Percentiles rank a stretch among this genome's conserved stretches.
phyloP scores from a whole-genome alignment of 1,140 invertebrate species.

The Diprion similis region DNA sequence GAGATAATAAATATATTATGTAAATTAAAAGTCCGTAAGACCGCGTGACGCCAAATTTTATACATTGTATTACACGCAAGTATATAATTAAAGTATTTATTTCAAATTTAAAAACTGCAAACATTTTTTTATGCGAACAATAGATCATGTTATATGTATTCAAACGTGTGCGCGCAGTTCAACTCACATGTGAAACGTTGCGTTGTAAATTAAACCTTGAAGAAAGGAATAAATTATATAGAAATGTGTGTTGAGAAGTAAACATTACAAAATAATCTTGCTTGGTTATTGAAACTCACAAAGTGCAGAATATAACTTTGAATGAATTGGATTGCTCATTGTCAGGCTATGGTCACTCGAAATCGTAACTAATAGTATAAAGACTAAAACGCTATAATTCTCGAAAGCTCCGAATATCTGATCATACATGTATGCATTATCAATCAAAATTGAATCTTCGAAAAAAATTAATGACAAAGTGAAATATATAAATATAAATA shows the following conservation, averaged over 20 bases:
- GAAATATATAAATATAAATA: background rate
- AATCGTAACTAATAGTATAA: too few relatives aligned
- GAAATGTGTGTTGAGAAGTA: too few relatives aligned
- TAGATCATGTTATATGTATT: background rate
- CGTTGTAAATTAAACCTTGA: background rate
- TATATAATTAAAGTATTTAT: background rate
- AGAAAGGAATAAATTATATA: too few relatives aligned
- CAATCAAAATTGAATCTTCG: background rate
- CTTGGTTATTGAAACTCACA: background rate
- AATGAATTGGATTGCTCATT: too few relatives aligned
- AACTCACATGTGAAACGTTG: background rate
- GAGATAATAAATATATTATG: background rate
- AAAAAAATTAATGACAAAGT: background rate
- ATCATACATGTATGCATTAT: background rate
- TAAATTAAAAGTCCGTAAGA: background rate
- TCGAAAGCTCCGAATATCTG: too few relatives aligned
- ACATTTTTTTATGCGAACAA: background rate
- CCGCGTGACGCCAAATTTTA: slow-evolving; percentile 7
- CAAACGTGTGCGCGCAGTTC: background rate
- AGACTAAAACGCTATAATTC: too few relatives aligned
- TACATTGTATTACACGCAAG: background rate
- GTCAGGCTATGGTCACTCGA: too few relatives aligned
- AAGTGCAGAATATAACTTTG: too few relatives aligned
- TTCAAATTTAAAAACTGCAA: background rate
- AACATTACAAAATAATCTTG: too few relatives aligned